A percentile compares a stretch with the other conserved stretches of the same genome.
Evolutionary conservation across 2,888 invertebrate species (phyloP).

Genomic region (Lamellibrachia columna): DNA sequence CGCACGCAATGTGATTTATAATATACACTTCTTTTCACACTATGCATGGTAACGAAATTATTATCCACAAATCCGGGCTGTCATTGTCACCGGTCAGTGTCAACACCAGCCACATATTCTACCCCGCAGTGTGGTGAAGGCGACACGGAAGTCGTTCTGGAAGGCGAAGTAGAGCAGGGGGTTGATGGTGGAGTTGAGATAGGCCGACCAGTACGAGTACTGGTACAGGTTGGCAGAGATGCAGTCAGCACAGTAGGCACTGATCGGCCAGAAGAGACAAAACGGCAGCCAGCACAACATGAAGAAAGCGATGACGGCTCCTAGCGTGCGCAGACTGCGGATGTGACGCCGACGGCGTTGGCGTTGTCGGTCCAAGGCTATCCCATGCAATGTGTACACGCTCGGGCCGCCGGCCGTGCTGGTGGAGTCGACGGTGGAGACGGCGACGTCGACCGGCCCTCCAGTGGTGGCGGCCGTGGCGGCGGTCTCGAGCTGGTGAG

Average conservation of each 20-base stretch:
- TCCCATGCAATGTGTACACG: neutral
- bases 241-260: constrained; percentile 35
- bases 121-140: neutral
- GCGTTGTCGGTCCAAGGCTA: neutral
- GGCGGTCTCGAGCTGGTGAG: neutral
- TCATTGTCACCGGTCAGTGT: neutral
- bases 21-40: too few species aligned
- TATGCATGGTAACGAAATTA: neutral
- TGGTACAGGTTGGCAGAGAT: constrained; percentile 29
- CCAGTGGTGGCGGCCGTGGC: neutral
- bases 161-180: constrained; percentile 36
- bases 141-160: constrained; percentile 33
- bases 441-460: neutral
- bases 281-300: constrained; percentile 55
- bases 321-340: constrained; percentile 39
- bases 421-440: neutral
- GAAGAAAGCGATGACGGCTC: constrained; percentile 48
- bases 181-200: constrained; percentile 37
- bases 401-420: neutral
- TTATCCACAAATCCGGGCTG: neutral
- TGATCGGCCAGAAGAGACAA: constrained; percentile 49
- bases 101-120: neutral
- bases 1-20: too few species aligned
- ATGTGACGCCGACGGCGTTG: constrained; percentile 26
- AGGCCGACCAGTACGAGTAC: constrained; percentile 38